Percentiles rank a stretch among this genome's conserved stretches.
Evolutionary conservation across 2,113 vertebrate genomes (phyloP).

Genomic region (Cryptomyrus ogoouensis): DNA sequence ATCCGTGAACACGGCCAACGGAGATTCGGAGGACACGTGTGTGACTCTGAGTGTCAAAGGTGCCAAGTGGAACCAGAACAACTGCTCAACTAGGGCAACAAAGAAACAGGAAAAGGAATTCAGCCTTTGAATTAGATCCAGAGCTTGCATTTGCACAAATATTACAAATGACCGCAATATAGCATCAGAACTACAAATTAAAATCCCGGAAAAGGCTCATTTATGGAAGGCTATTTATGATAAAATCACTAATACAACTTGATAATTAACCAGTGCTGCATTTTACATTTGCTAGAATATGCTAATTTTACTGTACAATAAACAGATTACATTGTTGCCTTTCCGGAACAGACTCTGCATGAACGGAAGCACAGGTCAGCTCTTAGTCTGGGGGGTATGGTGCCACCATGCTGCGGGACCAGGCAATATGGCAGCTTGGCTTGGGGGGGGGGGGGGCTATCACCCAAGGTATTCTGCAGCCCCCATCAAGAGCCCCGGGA

Average conservation of each 20-base stretch:
- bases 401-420: background rate
- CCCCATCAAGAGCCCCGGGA: background rate
- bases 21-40: background rate
- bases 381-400: background rate
- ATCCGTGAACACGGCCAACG: background rate
- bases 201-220: background rate
- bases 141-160: background rate
- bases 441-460: background rate
- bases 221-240: background rate
- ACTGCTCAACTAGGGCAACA: background rate
- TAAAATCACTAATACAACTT: background rate
- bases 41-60: background rate
- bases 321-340: background rate
- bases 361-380: background rate
- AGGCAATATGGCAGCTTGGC: constrained; percentile 11
- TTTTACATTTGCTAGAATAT: background rate
- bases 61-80: background rate
- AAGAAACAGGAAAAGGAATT: background rate
- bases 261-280: background rate
- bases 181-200: background rate
- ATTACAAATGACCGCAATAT: background rate
- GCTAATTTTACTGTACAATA: background rate
- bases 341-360: background rate
- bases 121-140: background rate
- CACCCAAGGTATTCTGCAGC: background rate